Evolutionary conservation across 2,797 vertebrate genomes (phyloP).

Genomic region (Chrysolophus pictus): DNA sequence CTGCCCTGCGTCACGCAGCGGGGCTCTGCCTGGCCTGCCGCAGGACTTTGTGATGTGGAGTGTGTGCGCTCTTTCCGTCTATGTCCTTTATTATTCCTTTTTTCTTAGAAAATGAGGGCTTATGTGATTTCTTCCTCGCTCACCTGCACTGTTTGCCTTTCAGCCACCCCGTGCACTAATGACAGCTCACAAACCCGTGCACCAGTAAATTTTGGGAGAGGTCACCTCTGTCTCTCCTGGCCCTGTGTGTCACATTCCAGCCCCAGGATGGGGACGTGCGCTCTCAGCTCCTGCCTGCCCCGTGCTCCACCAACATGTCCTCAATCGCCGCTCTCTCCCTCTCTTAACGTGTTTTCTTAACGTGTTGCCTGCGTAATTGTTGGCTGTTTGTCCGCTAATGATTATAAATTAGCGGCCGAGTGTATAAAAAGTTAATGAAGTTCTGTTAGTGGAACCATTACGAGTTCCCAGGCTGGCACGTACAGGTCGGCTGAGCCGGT

Average conservation of each 20-base stretch:
- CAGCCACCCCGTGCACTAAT: not conserved
- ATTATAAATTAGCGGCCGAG: slow-evolving; percentile 77
- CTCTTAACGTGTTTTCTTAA: slow-evolving; percentile 59
- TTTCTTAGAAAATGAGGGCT: not conserved
- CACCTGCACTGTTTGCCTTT: not conserved
- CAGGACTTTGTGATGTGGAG: rapidly evolving
- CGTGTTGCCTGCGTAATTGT: slow-evolving; percentile 68
- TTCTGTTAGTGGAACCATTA: slow-evolving; percentile 72
- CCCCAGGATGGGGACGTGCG: rapidly evolving
- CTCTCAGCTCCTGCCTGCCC: not conserved
- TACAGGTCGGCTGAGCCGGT: slow-evolving; percentile 61
- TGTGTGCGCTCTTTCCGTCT: rapidly evolving
- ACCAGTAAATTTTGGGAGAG: slow-evolving; percentile 3
- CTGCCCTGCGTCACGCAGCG: rapidly evolving
- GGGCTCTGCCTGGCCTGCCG: rapidly evolving
- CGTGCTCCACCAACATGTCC: not conserved
- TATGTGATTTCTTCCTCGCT: not conserved
- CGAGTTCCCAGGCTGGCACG: slow-evolving; percentile 62
- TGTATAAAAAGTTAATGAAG: slow-evolving; percentile 77
- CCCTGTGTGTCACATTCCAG: not conserved
- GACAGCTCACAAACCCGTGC: not conserved
- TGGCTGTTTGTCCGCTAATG: slow-evolving; percentile 71
- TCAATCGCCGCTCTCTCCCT: not conserved
- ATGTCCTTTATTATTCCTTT: not conserved
- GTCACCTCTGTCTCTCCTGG: not conserved